Percentiles rank a stretch among this genome's conserved stretches.
These are phyloP conservation scores for Rhyacophila evoluta DNA, from an alignment of 2,888 invertebrate species.

Conservation along the genomic window DNA sequence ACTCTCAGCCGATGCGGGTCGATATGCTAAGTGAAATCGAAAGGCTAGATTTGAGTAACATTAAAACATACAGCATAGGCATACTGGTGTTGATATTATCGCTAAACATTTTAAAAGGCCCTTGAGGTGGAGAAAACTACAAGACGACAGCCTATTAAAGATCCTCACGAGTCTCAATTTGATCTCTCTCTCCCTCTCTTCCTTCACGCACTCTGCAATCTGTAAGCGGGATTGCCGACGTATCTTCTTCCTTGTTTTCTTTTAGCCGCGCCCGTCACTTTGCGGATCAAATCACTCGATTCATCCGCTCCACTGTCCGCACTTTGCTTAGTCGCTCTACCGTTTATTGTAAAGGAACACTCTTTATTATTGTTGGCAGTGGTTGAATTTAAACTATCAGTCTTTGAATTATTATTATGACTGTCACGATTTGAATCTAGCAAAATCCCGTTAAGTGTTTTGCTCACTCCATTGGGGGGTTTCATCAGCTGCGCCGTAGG, in stretches of 20 bases:
- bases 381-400: constrained; percentile 53
- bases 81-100: constrained; percentile 53
- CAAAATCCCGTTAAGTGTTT: constrained; percentile 37
- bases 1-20: neutral
- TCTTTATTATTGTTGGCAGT: constrained; percentile 53
- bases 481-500: constrained; percentile 61
- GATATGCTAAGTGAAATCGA: neutral
- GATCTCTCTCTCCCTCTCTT: neutral
- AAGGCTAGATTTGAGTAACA: constrained; percentile 9
- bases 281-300: constrained; percentile 62
- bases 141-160: neutral
- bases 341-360: constrained; percentile 51
- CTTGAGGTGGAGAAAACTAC: constrained; percentile 46
- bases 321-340: constrained; percentile 54
- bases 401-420: constrained; percentile 53
- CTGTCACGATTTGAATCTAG: constrained; percentile 32
- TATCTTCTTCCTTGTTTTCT: constrained; percentile 58
- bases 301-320: constrained; percentile 59
- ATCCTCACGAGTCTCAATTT: constrained; percentile 17
- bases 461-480: constrained; percentile 46
- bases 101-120: constrained; percentile 48
- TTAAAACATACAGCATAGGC: constrained; percentile 52
- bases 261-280: constrained; percentile 63
- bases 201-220: constrained; percentile 26
- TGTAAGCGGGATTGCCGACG: constrained; percentile 15